These are phyloP conservation scores for Carabus problematicus DNA, from an alignment of 2,888 invertebrate genomes.

Conservation along the genomic window DNA sequence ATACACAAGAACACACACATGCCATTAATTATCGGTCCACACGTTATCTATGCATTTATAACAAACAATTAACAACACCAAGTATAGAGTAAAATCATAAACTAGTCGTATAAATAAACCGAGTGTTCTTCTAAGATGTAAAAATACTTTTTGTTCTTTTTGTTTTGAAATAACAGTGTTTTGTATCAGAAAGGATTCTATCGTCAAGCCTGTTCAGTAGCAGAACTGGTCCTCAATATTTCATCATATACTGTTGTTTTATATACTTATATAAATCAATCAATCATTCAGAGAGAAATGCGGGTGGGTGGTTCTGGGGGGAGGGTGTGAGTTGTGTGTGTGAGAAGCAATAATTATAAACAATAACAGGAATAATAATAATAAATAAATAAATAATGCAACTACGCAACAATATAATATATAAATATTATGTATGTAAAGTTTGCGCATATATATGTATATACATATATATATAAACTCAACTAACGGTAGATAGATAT, in stretches of 20 bases:
- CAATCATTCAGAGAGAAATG: not conserved
- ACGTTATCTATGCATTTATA: not conserved
- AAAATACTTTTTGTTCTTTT: not conserved
- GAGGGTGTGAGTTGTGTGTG: not conserved
- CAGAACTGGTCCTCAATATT: constrained; percentile 48
- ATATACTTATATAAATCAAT: not conserved
- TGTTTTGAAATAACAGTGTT: not conserved
- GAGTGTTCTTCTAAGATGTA: not conserved
- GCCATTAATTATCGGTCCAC: constrained; percentile 1
- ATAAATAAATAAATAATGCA: constrained; percentile 2
- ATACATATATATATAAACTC: not conserved
- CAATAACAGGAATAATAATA: too few relatives aligned
- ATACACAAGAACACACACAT: constrained; percentile 10
- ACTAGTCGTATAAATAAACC: not conserved
- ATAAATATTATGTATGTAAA: too few relatives aligned
- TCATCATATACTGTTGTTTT: constrained; percentile 43
- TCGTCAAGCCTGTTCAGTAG: constrained; percentile 47
- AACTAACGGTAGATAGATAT: not conserved
- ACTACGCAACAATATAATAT: not conserved
- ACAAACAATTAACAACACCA: not conserved
- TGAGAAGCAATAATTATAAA: not conserved
- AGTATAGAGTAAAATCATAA: constrained; percentile 9
- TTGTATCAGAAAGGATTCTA: constrained; percentile 35
- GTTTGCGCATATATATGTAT: not conserved
- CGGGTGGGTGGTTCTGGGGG: too few relatives aligned